A percentile compares a stretch with the other conserved stretches of the same genome.
Evolutionary conservation across 2,797 vertebrate species (phyloP).

Genomic region (Callimico goeldii): DNA sequence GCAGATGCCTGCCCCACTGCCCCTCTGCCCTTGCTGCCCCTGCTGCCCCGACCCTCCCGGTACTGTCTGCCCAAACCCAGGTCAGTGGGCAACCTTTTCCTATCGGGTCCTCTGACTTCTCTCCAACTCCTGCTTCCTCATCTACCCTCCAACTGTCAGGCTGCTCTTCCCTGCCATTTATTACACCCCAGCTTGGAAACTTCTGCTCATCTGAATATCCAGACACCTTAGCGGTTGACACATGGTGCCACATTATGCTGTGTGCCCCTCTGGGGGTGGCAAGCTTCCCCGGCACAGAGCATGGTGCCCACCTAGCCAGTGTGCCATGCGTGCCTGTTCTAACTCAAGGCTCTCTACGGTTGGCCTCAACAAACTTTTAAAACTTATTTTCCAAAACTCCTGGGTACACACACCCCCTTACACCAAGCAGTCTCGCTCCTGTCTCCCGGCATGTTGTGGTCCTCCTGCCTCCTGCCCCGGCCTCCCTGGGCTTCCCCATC

Average conservation of each 20-base stretch:
- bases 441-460: not conserved
- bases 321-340: not conserved
- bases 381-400: not conserved
- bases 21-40: rapidly evolving
- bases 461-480: not conserved
- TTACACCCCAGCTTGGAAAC: not conserved
- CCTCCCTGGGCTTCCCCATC: not conserved
- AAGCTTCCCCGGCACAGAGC: not conserved
- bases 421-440: not conserved
- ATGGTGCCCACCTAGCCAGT: not conserved
- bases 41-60: rapidly evolving
- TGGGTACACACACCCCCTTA: not conserved
- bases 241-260: too few species aligned
- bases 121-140: not conserved
- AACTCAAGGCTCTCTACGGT: not conserved
- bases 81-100: not conserved
- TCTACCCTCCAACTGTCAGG: not conserved
- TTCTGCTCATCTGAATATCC: not conserved
- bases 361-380: not conserved
- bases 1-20: not conserved
- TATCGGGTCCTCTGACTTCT: not conserved
- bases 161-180: not conserved
- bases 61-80: too few species aligned
- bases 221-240: rapidly evolving
- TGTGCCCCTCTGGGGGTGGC: too few species aligned